Conservation (phyloP, 2,888 invertebrate species). For the Zaprionus lineosus region DNA sequence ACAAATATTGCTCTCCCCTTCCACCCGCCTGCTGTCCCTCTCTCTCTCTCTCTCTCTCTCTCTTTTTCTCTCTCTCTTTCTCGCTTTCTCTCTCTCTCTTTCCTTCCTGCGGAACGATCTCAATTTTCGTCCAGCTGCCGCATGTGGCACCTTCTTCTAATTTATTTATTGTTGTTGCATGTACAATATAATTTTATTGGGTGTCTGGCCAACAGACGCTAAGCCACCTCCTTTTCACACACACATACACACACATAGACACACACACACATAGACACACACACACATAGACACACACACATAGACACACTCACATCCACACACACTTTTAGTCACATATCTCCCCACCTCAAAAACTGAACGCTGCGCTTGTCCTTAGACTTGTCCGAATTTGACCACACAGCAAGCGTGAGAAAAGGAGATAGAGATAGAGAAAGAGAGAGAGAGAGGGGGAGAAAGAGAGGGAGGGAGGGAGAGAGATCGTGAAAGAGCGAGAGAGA, state of each 20-base stretch:
- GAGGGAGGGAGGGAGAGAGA: too few species aligned
- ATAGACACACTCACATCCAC: too few species aligned
- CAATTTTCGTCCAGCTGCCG: constrained; percentile 32
- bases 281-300: neutral
- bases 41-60: neutral
- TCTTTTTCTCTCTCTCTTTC: neutral
- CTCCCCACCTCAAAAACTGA: too few species aligned
- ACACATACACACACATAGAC: neutral
- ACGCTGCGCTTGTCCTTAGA: too few species aligned
- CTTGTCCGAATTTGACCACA: too few species aligned
- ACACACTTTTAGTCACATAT: too few species aligned
- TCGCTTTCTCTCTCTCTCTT: neutral
- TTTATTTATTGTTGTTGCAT: constrained; percentile 71
- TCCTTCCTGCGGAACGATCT: too few species aligned
- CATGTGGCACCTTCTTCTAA: constrained; percentile 73
- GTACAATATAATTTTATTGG: constrained; percentile 71
- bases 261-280: neutral
- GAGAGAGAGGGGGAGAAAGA: too few species aligned
- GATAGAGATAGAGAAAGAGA: too few species aligned
- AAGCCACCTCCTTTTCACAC: neutral
- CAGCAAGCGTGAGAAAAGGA: too few species aligned
- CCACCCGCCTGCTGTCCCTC: neutral
- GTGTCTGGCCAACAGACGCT: constrained; percentile 41
- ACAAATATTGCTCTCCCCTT: constrained; percentile 29
- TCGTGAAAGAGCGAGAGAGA: too few species aligned